These are phyloP conservation scores for Falco berigora DNA, from an alignment of 2,797 vertebrate genomes.

Conservation along the genomic window DNA sequence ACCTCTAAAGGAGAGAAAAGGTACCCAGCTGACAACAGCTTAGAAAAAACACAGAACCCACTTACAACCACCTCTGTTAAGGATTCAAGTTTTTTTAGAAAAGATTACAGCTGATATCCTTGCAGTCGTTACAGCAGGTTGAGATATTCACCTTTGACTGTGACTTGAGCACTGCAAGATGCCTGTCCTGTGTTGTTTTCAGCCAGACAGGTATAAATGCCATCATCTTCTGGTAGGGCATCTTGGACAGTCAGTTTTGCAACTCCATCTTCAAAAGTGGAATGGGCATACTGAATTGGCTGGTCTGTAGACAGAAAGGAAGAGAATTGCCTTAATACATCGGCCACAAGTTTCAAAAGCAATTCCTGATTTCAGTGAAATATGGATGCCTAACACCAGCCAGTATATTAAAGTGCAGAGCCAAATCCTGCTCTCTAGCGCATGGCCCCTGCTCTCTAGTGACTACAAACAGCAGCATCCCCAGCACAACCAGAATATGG, in stretches of 20 bases:
- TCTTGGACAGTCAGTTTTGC: conserved; percentile 77
- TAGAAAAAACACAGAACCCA: neutral
- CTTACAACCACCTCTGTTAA: neutral
- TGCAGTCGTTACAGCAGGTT: neutral
- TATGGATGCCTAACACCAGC: neutral
- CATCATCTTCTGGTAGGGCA: conserved; percentile 76
- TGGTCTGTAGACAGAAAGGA: conserved; percentile 67
- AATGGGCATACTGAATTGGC: conserved; percentile 74
- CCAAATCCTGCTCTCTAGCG: neutral
- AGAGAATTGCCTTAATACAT: neutral
- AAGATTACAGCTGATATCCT: neutral
- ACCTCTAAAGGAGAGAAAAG: neutral
- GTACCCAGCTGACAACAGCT: neutral
- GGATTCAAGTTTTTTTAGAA: neutral
- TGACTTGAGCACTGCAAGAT: conserved; percentile 77
- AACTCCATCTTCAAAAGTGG: conserved; percentile 69
- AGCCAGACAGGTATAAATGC: conserved; percentile 80
- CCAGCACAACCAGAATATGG: neutral
- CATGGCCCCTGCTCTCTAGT: neutral
- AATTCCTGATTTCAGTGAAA: neutral
- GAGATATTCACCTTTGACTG: conserved; percentile 76
- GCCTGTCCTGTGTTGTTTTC: conserved; percentile 75
- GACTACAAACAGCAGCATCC: neutral
- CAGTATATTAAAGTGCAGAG: neutral
- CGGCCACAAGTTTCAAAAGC: neutral